Conservation (phyloP, 2,888 invertebrate genomes). For the Folsomia manolachei region DNA sequence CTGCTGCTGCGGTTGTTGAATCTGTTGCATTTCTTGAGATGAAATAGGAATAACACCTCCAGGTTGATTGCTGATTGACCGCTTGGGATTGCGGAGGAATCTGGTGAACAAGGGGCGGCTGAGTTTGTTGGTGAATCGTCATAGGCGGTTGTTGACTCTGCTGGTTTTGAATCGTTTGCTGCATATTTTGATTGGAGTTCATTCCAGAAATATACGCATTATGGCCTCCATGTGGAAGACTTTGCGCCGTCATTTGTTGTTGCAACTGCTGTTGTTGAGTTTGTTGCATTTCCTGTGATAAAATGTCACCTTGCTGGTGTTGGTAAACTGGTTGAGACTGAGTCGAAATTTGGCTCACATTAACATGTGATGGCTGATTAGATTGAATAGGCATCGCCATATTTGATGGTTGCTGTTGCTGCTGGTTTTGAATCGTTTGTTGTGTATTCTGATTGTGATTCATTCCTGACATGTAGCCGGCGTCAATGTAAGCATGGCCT, state of each 20-base stretch:
- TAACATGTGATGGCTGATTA: background rate
- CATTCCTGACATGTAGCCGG: constrained; percentile 48
- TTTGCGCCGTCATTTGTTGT: background rate
- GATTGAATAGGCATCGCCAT: constrained; percentile 15
- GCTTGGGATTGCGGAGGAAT: background rate
- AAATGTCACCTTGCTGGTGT: too few relatives aligned
- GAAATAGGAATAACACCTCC: too few relatives aligned
- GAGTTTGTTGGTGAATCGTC: constrained; percentile 10
- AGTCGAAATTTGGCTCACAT: background rate
- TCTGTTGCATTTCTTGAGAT: too few relatives aligned
- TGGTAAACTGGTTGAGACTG: background rate
- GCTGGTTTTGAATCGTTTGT: constrained; percentile 22
- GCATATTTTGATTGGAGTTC: too few relatives aligned
- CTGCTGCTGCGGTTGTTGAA: too few relatives aligned
- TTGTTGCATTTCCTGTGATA: too few relatives aligned
- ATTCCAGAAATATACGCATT: constrained; percentile 47
- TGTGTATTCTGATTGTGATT: too few relatives aligned
- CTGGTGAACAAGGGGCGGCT: background rate
- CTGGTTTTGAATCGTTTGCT: constrained; percentile 21
- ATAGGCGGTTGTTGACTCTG: constrained; percentile 28
- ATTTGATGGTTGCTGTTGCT: constrained; percentile 20
- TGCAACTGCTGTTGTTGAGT: background rate
- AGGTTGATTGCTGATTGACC: too few relatives aligned
- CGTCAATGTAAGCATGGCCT: constrained; percentile 28
- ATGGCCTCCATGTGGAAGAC: too few relatives aligned